A percentile compares a stretch with the other conserved stretches of the same genome.
Conservation (phyloP, 2,113 vertebrate genomes). For the Terrapene triunguis region DNA sequence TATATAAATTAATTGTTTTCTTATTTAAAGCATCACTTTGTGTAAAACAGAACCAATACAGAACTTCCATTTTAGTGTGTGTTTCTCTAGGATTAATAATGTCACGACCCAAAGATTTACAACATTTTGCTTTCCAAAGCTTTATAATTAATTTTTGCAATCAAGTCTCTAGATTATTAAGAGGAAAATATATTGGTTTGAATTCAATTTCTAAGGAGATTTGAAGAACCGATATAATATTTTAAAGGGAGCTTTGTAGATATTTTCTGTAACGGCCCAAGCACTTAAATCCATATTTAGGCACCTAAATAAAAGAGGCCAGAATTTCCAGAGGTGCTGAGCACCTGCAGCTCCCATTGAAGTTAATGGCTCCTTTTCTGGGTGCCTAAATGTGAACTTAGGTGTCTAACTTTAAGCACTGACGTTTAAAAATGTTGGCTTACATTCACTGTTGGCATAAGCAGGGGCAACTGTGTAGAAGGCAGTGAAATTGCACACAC, state of each 20-base stretch:
- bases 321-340: not conserved
- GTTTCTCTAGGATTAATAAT: not conserved
- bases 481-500: not conserved
- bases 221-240: not conserved
- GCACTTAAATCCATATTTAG: not conserved
- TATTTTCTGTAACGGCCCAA: not conserved
- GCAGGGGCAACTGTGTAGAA: not conserved
- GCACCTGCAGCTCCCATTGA: not conserved
- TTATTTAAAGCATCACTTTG: not conserved
- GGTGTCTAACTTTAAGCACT: not conserved
- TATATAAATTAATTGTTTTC: not conserved
- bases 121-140: not conserved
- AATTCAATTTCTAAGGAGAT: not conserved
- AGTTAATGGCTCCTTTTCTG: not conserved
- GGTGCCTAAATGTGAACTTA: not conserved
- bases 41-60: not conserved
- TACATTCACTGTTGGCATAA: not conserved
- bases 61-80: not conserved
- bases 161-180: not conserved
- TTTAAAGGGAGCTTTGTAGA: not conserved
- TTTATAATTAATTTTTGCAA: not conserved
- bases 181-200: fast-evolving
- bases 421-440: not conserved
- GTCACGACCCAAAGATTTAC: not conserved
- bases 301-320: not conserved